These are phyloP conservation scores for Drosophila lacteicornis DNA, from an alignment of 1,140 invertebrate genomes.

Conservation along the genomic window DNA sequence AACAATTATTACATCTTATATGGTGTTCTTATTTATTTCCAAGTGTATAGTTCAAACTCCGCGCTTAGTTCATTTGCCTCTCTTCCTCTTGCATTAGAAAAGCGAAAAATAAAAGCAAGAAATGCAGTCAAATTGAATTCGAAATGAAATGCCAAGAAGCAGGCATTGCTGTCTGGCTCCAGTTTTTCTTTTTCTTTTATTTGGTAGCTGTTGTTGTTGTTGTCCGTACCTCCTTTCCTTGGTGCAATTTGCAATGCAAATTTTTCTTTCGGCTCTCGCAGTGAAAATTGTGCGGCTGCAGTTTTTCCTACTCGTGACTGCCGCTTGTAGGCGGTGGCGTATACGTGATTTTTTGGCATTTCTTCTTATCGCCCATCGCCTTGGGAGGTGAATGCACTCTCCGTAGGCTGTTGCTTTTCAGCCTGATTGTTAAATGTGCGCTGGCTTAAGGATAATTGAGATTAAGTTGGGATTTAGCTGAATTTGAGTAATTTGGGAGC, in stretches of 20 bases:
- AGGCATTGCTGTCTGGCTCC: constrained; percentile 62
- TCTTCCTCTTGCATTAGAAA: constrained; percentile 74
- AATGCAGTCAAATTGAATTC: constrained; percentile 71
- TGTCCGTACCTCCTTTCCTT: constrained; percentile 11
- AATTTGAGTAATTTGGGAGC: constrained; percentile 9
- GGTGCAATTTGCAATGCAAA: constrained; percentile 74
- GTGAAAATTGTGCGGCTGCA: constrained; percentile 71
- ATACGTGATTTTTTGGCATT: constrained; percentile 80
- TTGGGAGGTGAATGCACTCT: constrained; percentile 67
- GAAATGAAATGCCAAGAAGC: constrained; percentile 78
- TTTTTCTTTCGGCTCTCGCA: constrained; percentile 63
- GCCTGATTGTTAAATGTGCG: constrained; percentile 33
- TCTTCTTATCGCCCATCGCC: constrained; percentile 72
- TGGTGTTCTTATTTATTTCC: neutral
- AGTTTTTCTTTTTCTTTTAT: constrained; percentile 50
- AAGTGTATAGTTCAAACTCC: constrained; percentile 69
- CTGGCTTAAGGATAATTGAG: constrained; percentile 18
- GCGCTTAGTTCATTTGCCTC: constrained; percentile 82
- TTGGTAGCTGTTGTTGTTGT: constrained; percentile 6
- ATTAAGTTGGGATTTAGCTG: constrained; percentile 7
- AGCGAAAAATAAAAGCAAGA: constrained; percentile 48
- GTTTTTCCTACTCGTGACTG: constrained; percentile 64
- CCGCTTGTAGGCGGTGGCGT: constrained; percentile 62
- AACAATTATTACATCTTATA: neutral
- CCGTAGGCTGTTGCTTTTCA: constrained; percentile 53